phyloP scores from a whole-genome alignment of 1,140 invertebrate genomes.

The Tetragnatha versicolor region DNA sequence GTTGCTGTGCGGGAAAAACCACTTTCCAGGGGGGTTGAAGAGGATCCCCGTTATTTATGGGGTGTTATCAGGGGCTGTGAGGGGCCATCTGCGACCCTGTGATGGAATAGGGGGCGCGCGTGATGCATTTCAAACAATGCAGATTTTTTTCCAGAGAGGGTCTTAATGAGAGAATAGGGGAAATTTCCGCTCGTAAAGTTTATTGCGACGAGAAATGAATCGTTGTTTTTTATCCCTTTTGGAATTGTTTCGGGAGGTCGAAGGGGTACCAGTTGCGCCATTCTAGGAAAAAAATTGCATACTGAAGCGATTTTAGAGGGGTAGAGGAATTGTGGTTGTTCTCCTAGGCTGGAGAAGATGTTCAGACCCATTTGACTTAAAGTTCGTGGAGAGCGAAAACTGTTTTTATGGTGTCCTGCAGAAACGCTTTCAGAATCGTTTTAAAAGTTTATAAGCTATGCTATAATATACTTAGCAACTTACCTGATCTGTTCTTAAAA shows the following conservation, averaged over 20 bases:
- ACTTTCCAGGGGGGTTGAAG: conserved; percentile 2
- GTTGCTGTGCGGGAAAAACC: conserved; percentile 28
- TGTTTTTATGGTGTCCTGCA: too few species aligned
- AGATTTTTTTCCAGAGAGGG: neutral
- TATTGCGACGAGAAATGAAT: conserved; percentile 8
- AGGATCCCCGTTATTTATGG: conserved; percentile 19
- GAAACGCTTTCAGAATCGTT: too few species aligned
- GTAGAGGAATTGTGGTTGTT: too few species aligned
- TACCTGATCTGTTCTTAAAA: too few species aligned
- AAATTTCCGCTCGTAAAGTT: conserved; percentile 13
- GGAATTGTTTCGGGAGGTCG: neutral
- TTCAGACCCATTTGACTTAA: too few species aligned
- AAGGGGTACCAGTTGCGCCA: neutral
- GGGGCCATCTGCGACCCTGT: conserved; percentile 11
- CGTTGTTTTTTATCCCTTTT: neutral
- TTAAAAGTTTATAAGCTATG: too few species aligned
- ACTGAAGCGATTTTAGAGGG: too few species aligned
- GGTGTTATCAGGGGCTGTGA: conserved; percentile 1
- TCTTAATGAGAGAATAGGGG: conserved; percentile 6
- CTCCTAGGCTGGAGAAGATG: too few species aligned
- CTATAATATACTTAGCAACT: too few species aligned
- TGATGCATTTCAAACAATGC: neutral
- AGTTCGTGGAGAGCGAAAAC: too few species aligned
- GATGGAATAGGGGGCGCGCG: neutral
- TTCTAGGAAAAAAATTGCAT: too few species aligned